Conservation (phyloP, 1,140 invertebrate species). For the Drosophila erecta region DNA sequence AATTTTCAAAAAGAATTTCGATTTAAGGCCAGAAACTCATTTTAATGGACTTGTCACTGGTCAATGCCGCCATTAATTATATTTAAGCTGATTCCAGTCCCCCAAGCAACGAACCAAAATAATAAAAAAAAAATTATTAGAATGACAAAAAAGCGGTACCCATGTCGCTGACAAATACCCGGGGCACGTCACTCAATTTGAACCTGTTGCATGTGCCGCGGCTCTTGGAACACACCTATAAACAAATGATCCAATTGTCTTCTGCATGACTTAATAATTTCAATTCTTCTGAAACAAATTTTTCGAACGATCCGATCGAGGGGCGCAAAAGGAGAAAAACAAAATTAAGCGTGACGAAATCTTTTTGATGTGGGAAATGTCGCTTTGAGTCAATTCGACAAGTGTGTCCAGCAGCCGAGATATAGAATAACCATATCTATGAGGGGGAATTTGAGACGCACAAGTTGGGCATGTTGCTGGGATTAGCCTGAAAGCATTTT, state of each 20-base stretch:
- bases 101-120: constrained; percentile 20
- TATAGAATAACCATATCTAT: constrained; percentile 41
- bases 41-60: constrained; percentile 83
- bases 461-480: constrained; percentile 72
- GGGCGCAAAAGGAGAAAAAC: constrained; percentile 28
- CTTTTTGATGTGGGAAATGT: constrained; percentile 83
- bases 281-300: constrained; percentile 70
- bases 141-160: constrained; percentile 45
- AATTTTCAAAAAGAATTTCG: constrained; percentile 1
- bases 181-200: constrained; percentile 61
- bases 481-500: constrained; percentile 82
- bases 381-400: constrained; percentile 78
- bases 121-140: constrained; percentile 14
- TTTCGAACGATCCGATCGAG: constrained; percentile 37
- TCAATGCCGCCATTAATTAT: constrained; percentile 82
- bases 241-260: constrained; percentile 83
- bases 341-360: constrained; percentile 74
- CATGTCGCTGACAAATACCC: constrained; percentile 61
- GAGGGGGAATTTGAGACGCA: constrained; percentile 67
- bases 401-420: constrained; percentile 73
- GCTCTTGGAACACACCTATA: constrained; percentile 67
- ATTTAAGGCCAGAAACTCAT: constrained; percentile 19
- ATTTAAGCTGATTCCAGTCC: constrained; percentile 78
- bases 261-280: constrained; percentile 80
- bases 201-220: constrained; percentile 73